Conservation (phyloP, 30 jellyfish, hydroid and myxozoan genomes). For the Turritopsis dohrnii region DNA sequence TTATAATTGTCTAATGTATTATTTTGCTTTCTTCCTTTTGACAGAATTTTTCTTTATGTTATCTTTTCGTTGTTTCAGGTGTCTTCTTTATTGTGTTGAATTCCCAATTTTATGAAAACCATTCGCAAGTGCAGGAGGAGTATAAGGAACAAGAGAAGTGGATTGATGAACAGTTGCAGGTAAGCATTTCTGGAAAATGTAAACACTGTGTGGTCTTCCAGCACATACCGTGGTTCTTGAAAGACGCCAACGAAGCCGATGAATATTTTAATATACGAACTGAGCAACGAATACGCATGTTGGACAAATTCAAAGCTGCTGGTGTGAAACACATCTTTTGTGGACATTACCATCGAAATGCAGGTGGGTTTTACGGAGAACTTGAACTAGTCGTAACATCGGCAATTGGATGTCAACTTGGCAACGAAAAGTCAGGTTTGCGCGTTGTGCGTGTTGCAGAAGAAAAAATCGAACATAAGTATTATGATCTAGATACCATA, state of each 20-base stretch:
- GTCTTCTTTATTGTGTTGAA: constrained; percentile 61
- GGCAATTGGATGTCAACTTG: constrained; percentile 93
- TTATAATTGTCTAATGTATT: too few relatives aligned
- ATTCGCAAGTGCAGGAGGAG: constrained; percentile 40
- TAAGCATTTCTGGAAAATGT: constrained; percentile 35
- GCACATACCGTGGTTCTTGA: constrained; percentile 86
- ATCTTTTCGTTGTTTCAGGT: constrained; percentile 45
- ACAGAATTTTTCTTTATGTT: neutral
- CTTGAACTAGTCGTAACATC: constrained; percentile 77
- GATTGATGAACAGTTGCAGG: constrained; percentile 63
- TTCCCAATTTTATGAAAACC: constrained; percentile 68
- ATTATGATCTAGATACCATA: constrained; percentile 46
- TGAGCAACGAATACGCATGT: constrained; percentile 29
- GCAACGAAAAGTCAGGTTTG: constrained; percentile 83
- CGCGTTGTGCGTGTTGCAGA: constrained; percentile 77
- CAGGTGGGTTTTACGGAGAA: constrained; percentile 75
- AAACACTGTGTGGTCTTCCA: constrained; percentile 69
- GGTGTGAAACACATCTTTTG: constrained; percentile 75
- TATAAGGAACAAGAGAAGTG: constrained; percentile 66
- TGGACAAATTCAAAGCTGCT: constrained; percentile 46
- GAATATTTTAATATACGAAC: constrained; percentile 74
- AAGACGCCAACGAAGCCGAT: constrained; percentile 64
- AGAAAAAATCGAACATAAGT: constrained; percentile 66
- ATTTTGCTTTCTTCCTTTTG: neutral
- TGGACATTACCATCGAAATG: constrained; percentile 96